Conservation (phyloP, 2,113 vertebrate species). For the Chaenocephalus aceratus region DNA sequence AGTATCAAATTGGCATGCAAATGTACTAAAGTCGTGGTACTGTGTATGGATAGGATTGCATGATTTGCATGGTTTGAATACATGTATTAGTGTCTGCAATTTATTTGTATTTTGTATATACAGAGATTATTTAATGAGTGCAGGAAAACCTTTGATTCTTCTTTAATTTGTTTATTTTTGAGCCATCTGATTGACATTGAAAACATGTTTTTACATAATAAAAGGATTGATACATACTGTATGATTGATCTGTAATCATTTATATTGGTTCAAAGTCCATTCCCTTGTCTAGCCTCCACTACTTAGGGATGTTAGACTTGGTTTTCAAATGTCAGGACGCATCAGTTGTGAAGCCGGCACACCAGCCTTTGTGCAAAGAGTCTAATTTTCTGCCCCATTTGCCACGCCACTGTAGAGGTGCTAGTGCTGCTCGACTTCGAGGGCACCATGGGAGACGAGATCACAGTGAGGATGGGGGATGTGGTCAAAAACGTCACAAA, state of each 20-base stretch:
- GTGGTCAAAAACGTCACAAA: conserved; percentile 85
- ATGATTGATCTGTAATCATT: neutral
- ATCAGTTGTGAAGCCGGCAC: conserved; percentile 33
- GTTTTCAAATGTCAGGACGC: conserved; percentile 52
- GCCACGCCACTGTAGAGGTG: conserved; percentile 78
- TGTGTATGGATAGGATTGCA: neutral
- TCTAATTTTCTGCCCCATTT: conserved; percentile 72
- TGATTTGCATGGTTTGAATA: neutral
- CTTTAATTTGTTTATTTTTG: neutral
- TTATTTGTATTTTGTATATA: neutral
- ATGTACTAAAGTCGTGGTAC: neutral
- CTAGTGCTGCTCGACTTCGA: conserved; percentile 86
- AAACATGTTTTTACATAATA: neutral
- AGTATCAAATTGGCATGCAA: neutral
- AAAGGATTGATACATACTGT: neutral
- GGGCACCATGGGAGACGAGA: conserved; percentile 81
- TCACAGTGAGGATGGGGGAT: conserved; percentile 82
- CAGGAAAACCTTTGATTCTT: neutral
- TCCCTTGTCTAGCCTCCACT: conserved; percentile 13
- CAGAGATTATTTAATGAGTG: neutral
- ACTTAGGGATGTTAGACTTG: conserved; percentile 15
- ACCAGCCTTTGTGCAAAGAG: conserved; percentile 40
- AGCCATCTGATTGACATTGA: neutral
- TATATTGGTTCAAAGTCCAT: neutral
- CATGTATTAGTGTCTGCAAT: neutral